Conservation (phyloP, 2,888 invertebrate species). For the Xestobium rufovillosum region DNA sequence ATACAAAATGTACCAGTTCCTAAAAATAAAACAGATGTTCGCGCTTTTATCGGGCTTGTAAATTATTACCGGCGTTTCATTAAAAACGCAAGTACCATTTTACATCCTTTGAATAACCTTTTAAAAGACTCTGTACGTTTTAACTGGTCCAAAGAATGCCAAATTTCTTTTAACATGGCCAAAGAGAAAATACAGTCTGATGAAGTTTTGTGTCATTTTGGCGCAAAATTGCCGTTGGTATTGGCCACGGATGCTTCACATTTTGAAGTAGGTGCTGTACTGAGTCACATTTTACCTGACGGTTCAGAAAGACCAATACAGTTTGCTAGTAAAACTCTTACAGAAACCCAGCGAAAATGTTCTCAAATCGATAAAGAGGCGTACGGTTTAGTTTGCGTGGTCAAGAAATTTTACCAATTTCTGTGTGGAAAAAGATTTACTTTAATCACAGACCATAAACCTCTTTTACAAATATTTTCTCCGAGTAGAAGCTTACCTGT, state of each 20-base stretch:
- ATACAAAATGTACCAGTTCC: constrained; percentile 21
- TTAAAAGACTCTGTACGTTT: not conserved
- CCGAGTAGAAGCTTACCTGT: too few relatives aligned
- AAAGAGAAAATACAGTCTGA: not conserved
- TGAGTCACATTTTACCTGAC: not conserved
- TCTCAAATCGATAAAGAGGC: constrained; percentile 1
- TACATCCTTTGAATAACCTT: not conserved
- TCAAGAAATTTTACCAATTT: too few relatives aligned
- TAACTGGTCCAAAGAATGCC: not conserved
- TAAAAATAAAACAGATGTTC: constrained; percentile 18
- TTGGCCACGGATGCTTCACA: not conserved
- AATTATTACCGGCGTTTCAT: not conserved
- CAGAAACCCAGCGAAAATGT: not conserved
- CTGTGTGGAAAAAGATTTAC: too few relatives aligned
- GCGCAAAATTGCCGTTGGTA: not conserved
- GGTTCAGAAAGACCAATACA: not conserved
- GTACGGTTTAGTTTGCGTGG: not conserved
- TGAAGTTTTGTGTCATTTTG: not conserved
- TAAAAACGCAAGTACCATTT: not conserved
- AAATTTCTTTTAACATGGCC: not conserved
- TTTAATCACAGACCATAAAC: too few relatives aligned
- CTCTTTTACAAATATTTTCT: too few relatives aligned
- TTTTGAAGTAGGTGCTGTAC: not conserved
- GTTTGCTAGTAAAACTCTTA: not conserved
- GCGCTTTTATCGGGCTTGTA: not conserved